Conservation (phyloP, 2,888 invertebrate species). For the Clistopyga incitator region DNA sequence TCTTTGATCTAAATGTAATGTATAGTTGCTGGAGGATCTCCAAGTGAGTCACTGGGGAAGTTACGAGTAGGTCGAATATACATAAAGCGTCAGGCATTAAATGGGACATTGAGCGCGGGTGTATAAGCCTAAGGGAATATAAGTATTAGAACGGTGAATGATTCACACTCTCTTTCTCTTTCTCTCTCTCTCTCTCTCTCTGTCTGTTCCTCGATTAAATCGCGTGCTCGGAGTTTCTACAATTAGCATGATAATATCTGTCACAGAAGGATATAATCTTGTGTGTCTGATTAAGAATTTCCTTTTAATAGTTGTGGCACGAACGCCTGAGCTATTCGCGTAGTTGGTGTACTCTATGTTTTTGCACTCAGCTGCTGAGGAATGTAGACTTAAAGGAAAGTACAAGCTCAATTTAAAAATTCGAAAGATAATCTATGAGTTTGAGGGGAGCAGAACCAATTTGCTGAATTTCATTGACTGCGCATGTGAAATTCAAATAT, state of each 20-base stretch:
- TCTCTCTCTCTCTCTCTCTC: no score
- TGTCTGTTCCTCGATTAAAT: neutral
- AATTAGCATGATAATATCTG: conserved; percentile 23
- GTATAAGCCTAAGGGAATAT: neutral
- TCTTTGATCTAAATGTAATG: conserved; percentile 9
- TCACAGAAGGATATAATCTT: conserved; percentile 1
- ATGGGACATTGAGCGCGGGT: conserved; percentile 25
- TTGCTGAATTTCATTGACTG: no score
- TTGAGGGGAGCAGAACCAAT: no score
- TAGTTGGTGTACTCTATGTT: neutral
- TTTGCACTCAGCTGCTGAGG: no score
- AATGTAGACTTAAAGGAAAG: no score
- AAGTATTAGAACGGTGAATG: conserved; percentile 4
- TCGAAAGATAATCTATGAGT: no score
- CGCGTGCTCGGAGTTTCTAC: conserved; percentile 3
- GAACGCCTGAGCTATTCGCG: neutral
- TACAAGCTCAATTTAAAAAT: no score
- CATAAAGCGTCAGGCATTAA: conserved; percentile 12
- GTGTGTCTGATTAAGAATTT: neutral
- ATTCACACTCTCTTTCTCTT: neutral
- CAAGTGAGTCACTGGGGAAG: conserved; percentile 20
- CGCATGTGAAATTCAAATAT: no score
- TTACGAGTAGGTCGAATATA: conserved; percentile 13
- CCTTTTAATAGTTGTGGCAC: neutral
- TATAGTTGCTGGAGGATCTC: neutral